Evolutionary conservation across 1,140 invertebrate genomes (phyloP), one percentile per base, ranked within the genome.

Genomic region (Cecropterus lyciades): DNA sequence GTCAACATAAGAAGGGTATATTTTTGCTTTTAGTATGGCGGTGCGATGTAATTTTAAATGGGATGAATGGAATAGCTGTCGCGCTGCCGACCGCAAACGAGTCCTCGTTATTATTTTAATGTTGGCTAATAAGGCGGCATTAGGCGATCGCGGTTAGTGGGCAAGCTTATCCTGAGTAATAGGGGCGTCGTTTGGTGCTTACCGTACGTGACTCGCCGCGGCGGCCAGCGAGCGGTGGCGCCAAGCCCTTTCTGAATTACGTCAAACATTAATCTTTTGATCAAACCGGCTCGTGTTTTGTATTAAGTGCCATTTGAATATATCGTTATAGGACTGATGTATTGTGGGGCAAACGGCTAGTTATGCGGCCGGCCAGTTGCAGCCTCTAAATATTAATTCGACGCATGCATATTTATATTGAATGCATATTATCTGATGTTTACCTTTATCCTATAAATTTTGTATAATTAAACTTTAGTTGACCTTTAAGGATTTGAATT

Each of bases 241-340:
- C 77, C 82, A 75, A 69, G 65, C 75, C 74, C 72, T 77, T 79
- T 82, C 74, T 71, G 81, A 83, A 84, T 81, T 83, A 82, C 81
- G 73, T 78, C 72, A 75, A 84, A 77, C 80, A 87, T 86, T 85
- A 79, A 86, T 84, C 77, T 85, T 83, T 79, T 73, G 73, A 85
- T 83, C 75, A 77, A 82, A 80, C 79, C 74, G 65, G 73, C 73
- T 77, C 72, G 75, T 75, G 75, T 67, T 74, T 65, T 73, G 72
- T 78, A 74, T 72, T 71, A 72, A 71, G 69, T 75, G 73, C 75
- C 75, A 75, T 72, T 84, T 77, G 69, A 82, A 79, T 82, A 73
- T 78, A 72, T 76, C 66, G 62, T 73, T 76, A 63, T 72, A 68
- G 64, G 42, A 65, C 71, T 73, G 69, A 75, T 62, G 64, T 72